phyloP scores from a whole-genome alignment of 2,797 vertebrate species.

The Oreochromis grahami region DNA sequence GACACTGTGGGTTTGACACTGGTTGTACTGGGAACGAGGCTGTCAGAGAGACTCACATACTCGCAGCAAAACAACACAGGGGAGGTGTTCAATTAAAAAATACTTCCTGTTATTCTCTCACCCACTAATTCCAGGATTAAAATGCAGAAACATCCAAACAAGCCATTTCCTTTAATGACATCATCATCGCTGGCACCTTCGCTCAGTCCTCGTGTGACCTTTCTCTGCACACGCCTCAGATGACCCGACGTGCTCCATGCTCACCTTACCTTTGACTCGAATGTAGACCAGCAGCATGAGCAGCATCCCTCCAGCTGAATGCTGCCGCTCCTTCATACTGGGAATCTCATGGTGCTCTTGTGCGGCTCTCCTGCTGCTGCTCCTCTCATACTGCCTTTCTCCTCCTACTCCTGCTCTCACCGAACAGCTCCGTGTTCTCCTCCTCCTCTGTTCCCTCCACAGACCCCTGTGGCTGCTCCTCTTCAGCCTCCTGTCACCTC shows the following conservation, averaged over 20 bases:
- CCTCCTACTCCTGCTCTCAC: not conserved
- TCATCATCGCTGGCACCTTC: not conserved
- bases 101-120: not conserved
- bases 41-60: constrained; percentile 1
- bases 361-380: not conserved
- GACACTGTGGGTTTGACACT: not conserved
- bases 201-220: not conserved
- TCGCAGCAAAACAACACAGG: not conserved
- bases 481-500: not conserved
- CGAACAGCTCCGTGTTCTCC: constrained; percentile 6
- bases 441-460: not conserved
- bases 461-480: constrained; percentile 4
- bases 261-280: constrained; percentile 73
- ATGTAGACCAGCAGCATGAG: constrained; percentile 76
- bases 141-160: not conserved
- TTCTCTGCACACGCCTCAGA: not conserved
- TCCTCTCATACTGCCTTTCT: constrained; percentile 5
- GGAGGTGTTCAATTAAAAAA: not conserved
- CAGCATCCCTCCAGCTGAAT: constrained; percentile 66
- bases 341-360: constrained; percentile 19
- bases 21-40: not conserved
- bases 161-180: not conserved
- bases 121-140: not conserved
- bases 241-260: not conserved
- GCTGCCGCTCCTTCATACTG: constrained; percentile 17